A percentile compares a stretch with the other conserved stretches of the same genome.
phyloP scores from a whole-genome alignment of 2,113 vertebrate genomes.

The Salvator merianae region DNA sequence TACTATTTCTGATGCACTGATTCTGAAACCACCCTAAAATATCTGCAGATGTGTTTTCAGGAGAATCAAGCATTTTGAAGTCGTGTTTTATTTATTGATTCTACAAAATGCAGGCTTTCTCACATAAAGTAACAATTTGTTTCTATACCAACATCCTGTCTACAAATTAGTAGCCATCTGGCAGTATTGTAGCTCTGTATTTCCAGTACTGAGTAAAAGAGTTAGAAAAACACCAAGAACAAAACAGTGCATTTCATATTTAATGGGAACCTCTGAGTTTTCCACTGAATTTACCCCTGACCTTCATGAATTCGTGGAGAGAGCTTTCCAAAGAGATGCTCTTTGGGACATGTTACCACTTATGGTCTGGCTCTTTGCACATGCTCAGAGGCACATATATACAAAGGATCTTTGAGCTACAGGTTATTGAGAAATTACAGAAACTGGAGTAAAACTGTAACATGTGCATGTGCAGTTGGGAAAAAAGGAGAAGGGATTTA shows the following conservation, averaged over 20 bases:
- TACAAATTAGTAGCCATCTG: neutral
- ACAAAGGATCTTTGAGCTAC: no score
- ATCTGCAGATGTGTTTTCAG: neutral
- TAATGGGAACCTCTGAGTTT: no score
- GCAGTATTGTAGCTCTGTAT: neutral
- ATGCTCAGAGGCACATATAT: no score
- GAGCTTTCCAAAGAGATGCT: no score
- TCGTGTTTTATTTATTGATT: neutral
- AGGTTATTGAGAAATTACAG: no score
- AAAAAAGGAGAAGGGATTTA: no score
- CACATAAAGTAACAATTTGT: neutral
- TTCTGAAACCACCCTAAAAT: neutral
- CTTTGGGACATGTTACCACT: no score
- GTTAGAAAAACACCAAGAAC: neutral
- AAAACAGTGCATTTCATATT: no score
- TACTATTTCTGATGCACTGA: neutral
- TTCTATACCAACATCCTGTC: neutral
- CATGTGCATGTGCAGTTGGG: no score
- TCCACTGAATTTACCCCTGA: neutral
- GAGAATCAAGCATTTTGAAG: neutral
- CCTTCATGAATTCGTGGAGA: no score
- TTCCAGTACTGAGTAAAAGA: neutral
- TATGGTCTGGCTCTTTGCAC: no score
- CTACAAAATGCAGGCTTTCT: neutral
- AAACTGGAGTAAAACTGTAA: no score